phyloP scores from a whole-genome alignment of 2,113 vertebrate species.

The Pelobates fuscus region DNA sequence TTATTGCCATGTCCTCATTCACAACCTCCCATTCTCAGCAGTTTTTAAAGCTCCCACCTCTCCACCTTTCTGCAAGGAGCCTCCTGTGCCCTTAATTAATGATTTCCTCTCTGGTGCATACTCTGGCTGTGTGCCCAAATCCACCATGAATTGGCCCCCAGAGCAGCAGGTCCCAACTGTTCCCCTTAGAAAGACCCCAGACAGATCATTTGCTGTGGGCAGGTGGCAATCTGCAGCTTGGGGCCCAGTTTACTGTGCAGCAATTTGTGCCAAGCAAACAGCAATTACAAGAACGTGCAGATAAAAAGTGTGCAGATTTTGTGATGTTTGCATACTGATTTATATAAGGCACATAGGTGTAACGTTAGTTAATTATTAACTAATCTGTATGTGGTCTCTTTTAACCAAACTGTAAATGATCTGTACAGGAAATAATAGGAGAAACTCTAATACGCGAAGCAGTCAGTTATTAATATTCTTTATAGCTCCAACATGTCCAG shows the following conservation, averaged over 20 bases:
- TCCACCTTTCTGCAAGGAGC: constrained; percentile 65
- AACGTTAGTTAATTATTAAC: background rate
- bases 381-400: background rate
- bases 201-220: constrained; percentile 13
- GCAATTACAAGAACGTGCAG: background rate
- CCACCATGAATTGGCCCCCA: constrained; percentile 57
- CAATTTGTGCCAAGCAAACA: background rate
- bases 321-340: too few relatives aligned
- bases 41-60: constrained; percentile 58
- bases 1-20: constrained; percentile 38
- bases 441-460: background rate
- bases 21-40: constrained; percentile 41
- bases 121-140: constrained; percentile 61
- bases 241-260: background rate
- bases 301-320: too few relatives aligned
- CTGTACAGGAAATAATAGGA: background rate
- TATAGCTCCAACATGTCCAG: too few relatives aligned
- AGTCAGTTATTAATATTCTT: too few relatives aligned
- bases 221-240: constrained; percentile 22
- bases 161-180: constrained; percentile 51
- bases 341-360: background rate
- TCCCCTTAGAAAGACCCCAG: constrained; percentile 22
- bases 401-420: background rate
- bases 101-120: constrained; percentile 67
- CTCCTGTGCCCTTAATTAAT: constrained; percentile 67